These are phyloP conservation scores for Porites divaricata DNA, from an alignment of 92 coral and sea anemone species.

Conservation along the genomic window DNA sequence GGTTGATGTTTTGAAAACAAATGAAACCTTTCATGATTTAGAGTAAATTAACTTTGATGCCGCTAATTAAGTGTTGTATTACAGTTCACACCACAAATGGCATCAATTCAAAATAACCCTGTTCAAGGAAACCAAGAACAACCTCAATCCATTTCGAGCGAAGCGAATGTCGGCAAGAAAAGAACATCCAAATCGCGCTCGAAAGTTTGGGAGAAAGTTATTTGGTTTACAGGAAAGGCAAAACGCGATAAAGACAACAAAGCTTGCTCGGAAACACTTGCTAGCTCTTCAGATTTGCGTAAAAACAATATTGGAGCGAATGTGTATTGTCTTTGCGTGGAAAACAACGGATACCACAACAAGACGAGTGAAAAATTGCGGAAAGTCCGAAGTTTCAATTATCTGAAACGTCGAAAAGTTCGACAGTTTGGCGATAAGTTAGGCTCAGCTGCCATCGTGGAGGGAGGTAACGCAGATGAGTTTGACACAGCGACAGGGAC, in stretches of 20 bases:
- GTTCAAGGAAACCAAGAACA: neutral
- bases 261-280: neutral
- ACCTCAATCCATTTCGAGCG: neutral
- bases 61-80: neutral
- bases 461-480: constrained; percentile 24
- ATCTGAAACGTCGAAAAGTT: constrained; percentile 68
- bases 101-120: constrained; percentile 23
- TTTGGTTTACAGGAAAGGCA: constrained; percentile 88
- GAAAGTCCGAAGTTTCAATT: constrained; percentile 71
- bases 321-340: neutral
- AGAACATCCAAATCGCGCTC: constrained; percentile 78
- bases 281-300: neutral
- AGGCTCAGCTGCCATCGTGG: constrained; percentile 36
- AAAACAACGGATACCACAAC: neutral
- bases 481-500: constrained; percentile 93
- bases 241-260: constrained; percentile 74
- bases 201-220: constrained; percentile 94
- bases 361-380: constrained; percentile 39
- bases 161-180: constrained; percentile 35
- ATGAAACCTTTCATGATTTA: constrained; percentile 7
- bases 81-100: neutral
- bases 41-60: constrained; percentile 4
- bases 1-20: neutral
- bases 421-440: constrained; percentile 42
- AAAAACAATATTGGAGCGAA: neutral